These are phyloP conservation scores for Matsumyia berberina DNA, from an alignment of 2,888 invertebrate genomes.

Conservation along the genomic window DNA sequence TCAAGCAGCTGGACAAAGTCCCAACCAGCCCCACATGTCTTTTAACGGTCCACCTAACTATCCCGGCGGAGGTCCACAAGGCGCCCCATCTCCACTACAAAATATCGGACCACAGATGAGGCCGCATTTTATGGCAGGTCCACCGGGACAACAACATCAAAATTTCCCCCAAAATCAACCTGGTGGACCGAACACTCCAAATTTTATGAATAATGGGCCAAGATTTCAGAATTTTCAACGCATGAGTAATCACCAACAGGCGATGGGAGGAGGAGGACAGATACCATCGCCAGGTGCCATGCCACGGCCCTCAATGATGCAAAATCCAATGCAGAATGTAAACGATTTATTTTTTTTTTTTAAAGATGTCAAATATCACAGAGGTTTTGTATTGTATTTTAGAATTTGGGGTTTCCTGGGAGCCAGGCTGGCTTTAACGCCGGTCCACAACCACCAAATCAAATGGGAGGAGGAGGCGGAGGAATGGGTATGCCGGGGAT, in stretches of 20 bases:
- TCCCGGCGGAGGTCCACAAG: slow-evolving; percentile 82
- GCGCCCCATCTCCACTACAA: slow-evolving; percentile 83
- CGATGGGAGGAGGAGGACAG: slow-evolving; percentile 82
- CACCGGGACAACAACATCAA: slow-evolving; percentile 83
- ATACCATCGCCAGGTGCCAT: slow-evolving; percentile 82
- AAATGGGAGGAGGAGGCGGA: slow-evolving; percentile 81
- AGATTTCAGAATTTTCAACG: slow-evolving; percentile 84
- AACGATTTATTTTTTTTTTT: slow-evolving; percentile 77
- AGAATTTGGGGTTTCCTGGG: slow-evolving; percentile 84
- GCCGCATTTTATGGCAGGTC: slow-evolving; percentile 83
- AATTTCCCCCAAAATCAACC: slow-evolving; percentile 82
- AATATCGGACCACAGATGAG: slow-evolving; percentile 83
- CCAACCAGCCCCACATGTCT: slow-evolving; percentile 82
- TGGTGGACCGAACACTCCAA: slow-evolving; percentile 84
- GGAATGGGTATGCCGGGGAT: slow-evolving; percentile 82
- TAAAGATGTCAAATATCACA: too few species aligned
- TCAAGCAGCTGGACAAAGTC: slow-evolving; percentile 83
- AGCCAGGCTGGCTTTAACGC: slow-evolving; percentile 85
- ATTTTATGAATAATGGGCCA: slow-evolving; percentile 84
- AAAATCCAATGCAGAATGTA: slow-evolving; percentile 85
- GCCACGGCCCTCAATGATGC: slow-evolving; percentile 83
- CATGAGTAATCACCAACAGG: slow-evolving; percentile 86
- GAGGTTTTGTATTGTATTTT: slow-evolving; percentile 43
- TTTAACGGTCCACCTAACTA: slow-evolving; percentile 83
- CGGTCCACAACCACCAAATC: slow-evolving; percentile 83